Evolutionary conservation across 2,888 invertebrate genomes (phyloP).

Genomic region (Tetrapedia diversipes): DNA sequence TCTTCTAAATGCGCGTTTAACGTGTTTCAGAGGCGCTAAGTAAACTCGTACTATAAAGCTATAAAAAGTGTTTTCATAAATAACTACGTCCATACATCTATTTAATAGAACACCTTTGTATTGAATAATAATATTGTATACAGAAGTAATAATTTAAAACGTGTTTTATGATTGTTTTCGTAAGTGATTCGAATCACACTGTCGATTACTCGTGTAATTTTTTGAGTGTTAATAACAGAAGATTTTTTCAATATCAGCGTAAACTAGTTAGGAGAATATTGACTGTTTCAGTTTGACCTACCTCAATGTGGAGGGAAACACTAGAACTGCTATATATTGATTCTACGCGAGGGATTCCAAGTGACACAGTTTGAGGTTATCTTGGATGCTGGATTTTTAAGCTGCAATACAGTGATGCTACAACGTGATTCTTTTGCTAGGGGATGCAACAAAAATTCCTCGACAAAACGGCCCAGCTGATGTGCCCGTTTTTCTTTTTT

Average conservation of each 20-base stretch:
- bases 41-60: too few relatives aligned
- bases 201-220: background rate
- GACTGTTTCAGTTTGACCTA: constrained; percentile 30
- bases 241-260: background rate
- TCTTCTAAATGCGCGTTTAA: background rate
- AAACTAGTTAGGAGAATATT: background rate
- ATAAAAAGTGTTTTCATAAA: too few relatives aligned
- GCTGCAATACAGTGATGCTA: background rate
- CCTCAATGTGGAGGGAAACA: constrained; percentile 14
- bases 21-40: background rate
- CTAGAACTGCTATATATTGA: constrained; percentile 4
- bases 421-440: too few relatives aligned
- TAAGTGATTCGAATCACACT: background rate
- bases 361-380: constrained; percentile 2
- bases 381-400: background rate
- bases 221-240: constrained; percentile 4
- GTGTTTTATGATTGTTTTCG: background rate
- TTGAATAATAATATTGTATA: too few relatives aligned
- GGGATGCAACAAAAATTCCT: too few relatives aligned
- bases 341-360: background rate
- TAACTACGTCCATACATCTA: too few relatives aligned
- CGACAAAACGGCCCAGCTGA: too few relatives aligned
- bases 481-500: too few relatives aligned
- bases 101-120: too few relatives aligned
- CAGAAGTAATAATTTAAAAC: background rate